Evolutionary conservation across 1,140 invertebrate species (phyloP), one percentile per base, ranked within the genome.

Genomic region (Drosophila elegans): DNA sequence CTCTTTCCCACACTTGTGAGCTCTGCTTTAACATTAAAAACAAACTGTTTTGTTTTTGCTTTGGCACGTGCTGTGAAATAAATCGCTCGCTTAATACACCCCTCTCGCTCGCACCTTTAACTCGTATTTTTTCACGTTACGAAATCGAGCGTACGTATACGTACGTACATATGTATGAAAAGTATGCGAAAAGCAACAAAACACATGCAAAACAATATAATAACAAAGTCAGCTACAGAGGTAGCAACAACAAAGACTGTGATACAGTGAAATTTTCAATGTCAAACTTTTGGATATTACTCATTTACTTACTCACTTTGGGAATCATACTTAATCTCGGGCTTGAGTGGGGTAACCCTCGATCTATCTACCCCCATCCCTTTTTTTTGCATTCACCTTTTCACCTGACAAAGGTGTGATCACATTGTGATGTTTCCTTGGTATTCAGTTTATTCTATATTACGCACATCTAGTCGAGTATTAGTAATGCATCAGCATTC

Each of bases 51-150:
- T 83, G 79, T 80, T 88, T 59, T 82, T 86, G 75, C 56, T 72
- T 63, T 46, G 78, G 83, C 83, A 86, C 83, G 83, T 86, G 83
- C 83, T 77, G 66, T 66, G 55, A 61, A 75, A 86, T 88, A 88
- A 86, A 67, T 56, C 34, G 53, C 13, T 56, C 67, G 48, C 54
- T 57, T 44, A 54, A 5, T 36, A 5, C 7, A 3, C 11, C 49
- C 13, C 49, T 51, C 49, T 51, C 32, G 13, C 32, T 71, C 72
- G 56, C 73, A 57, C 27, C 39, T 66, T 66, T 59, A 55, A 48
- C 48, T 75, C 61, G 49, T 60, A 76, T 42, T 74, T 86, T 71
- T 69, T 53, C 78, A 76, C 75, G 66, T 88, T 86, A 86, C 71
- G 66, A 79, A 79, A 79, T 82, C 71, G 73, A 69, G 74, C 52